A percentile compares a stretch with the other conserved stretches of the same genome.
phyloP scores from a whole-genome alignment of 2,888 invertebrate genomes.

The Rambutsinella grinnellia region DNA sequence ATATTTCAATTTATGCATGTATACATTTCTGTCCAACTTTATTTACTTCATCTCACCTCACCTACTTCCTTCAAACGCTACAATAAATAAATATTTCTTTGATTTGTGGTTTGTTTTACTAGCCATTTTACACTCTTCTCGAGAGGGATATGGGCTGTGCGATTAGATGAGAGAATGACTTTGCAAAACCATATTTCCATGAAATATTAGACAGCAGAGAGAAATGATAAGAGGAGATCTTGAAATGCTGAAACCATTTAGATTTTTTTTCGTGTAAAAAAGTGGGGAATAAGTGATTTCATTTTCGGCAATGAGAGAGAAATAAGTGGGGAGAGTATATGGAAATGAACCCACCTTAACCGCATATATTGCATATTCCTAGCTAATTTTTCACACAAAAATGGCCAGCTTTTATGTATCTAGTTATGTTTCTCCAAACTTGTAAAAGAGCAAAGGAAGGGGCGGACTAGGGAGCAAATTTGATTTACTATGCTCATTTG shows the following conservation, averaged over 20 bases:
- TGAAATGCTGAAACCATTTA: no score
- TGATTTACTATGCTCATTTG: constrained; percentile 49
- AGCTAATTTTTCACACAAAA: constrained; percentile 47
- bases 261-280: no score
- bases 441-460: constrained; percentile 32
- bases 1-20: no score
- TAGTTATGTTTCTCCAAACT: constrained; percentile 22
- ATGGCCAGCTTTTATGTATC: no score
- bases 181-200: no score
- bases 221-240: no score
- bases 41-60: constrained; percentile 33
- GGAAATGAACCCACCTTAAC: constrained; percentile 18
- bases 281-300: no score
- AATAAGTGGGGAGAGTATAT: neutral
- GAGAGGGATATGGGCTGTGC: no score
- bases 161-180: no score
- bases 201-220: no score
- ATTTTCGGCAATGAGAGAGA: constrained; percentile 1
- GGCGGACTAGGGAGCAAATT: constrained; percentile 41
- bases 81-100: neutral
- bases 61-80: constrained; percentile 27
- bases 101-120: no score
- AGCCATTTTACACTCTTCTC: no score
- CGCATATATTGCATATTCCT: constrained; percentile 21
- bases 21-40: constrained; percentile 27